These are phyloP conservation scores for Ypsolopha sequella DNA, from an alignment of 2,888 invertebrate species.

Conservation along the genomic window DNA sequence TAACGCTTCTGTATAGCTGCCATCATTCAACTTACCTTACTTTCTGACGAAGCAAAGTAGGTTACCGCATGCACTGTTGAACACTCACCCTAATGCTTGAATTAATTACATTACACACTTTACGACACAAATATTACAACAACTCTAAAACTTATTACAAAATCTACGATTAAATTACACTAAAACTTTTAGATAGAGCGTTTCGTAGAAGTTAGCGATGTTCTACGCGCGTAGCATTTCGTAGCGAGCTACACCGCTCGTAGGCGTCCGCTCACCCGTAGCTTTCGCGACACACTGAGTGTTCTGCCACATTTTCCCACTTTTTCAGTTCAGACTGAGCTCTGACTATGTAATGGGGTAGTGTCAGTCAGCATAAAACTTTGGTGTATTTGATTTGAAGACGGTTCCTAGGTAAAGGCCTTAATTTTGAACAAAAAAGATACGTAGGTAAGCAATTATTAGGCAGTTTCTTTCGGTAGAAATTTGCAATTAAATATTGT, in stretches of 20 bases:
- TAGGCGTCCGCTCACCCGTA: conserved; percentile 45
- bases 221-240: conserved; percentile 15
- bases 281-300: conserved; percentile 46
- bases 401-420: too few relatives aligned
- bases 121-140: too few relatives aligned
- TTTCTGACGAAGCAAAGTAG: conserved; percentile 44
- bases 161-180: background rate
- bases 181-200: background rate
- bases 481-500: too few relatives aligned
- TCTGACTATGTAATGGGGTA: background rate
- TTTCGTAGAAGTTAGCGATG: conserved; percentile 22
- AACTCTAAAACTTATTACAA: background rate
- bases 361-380: background rate
- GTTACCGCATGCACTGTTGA: conserved; percentile 43
- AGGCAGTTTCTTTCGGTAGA: too few relatives aligned
- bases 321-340: background rate
- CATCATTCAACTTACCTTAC: conserved; percentile 37
- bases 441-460: too few relatives aligned
- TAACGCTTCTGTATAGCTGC: too few relatives aligned
- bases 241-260: conserved; percentile 28
- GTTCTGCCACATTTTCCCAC: conserved; percentile 9
- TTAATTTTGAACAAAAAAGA: too few relatives aligned
- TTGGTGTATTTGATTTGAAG: too few relatives aligned
- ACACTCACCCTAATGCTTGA: conserved; percentile 35
- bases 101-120: conserved; percentile 1